A percentile compares a stretch with the other conserved stretches of the same genome.
These are phyloP conservation scores for Beroe ovata DNA, from an alignment of 37 sponge, comb jelly and placozoan genomes.

Conservation along the genomic window DNA sequence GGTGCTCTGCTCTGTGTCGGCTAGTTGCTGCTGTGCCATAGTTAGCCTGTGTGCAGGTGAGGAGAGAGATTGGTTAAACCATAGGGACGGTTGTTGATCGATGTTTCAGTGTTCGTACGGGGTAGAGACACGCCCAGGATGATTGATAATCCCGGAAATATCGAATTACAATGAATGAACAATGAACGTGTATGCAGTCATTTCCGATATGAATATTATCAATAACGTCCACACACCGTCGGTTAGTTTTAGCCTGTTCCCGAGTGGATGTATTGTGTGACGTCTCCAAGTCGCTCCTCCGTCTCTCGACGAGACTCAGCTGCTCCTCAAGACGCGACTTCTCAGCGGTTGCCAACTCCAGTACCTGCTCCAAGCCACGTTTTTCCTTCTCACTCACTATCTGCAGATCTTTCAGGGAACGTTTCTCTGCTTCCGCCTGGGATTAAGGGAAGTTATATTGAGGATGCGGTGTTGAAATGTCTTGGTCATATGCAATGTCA, in stretches of 20 bases:
- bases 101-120: no score
- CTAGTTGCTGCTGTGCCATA: conserved; percentile 37
- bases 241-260: conserved; percentile 36
- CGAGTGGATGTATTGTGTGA: conserved; percentile 2
- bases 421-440: conserved; percentile 54
- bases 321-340: conserved; percentile 29
- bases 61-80: no score
- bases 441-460: no score
- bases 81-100: no score
- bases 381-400: conserved; percentile 38
- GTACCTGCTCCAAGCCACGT: conserved; percentile 16
- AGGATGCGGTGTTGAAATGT: neutral
- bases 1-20: conserved; percentile 33
- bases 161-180: no score
- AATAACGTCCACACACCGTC: conserved; percentile 28
- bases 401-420: conserved; percentile 37
- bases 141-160: no score
- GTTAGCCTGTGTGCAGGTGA: neutral
- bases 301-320: conserved; percentile 49
- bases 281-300: conserved; percentile 7
- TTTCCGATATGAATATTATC: no score
- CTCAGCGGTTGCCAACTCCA: conserved; percentile 48
- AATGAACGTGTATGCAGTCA: no score
- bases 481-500: neutral
- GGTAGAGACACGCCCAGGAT: no score